Percentiles rank a stretch among this genome's conserved stretches.
These are phyloP conservation scores for Balearica regulorum DNA, from an alignment of 2,797 vertebrate genomes.

Conservation along the genomic window DNA sequence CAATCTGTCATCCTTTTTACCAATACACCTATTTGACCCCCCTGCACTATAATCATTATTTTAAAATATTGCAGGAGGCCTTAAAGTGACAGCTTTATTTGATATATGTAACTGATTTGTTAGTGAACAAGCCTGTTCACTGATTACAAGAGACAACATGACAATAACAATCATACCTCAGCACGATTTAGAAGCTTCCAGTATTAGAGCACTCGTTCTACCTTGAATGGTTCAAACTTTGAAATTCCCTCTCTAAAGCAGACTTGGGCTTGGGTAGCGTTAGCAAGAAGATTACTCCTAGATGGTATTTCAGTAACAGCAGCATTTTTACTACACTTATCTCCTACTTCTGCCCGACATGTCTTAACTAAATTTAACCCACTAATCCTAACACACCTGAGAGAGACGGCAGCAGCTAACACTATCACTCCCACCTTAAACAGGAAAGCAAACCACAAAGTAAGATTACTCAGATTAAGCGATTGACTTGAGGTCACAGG, in stretches of 20 bases:
- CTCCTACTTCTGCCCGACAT: constrained; percentile 3
- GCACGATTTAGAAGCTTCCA: background rate
- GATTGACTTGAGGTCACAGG: constrained; percentile 27
- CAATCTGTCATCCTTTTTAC: background rate
- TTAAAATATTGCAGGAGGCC: background rate
- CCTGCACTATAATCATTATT: background rate
- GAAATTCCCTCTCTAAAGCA: background rate
- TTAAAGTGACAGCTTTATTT: background rate
- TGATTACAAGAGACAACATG: background rate
- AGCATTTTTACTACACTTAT: constrained; percentile 6
- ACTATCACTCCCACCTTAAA: constrained; percentile 14
- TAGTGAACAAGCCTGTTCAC: background rate
- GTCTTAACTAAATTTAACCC: constrained; percentile 64
- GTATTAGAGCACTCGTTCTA: background rate
- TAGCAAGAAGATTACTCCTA: background rate
- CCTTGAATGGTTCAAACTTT: background rate
- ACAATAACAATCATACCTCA: background rate
- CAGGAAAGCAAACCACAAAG: constrained; percentile 18
- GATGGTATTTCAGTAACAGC: background rate
- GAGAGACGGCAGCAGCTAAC: background rate
- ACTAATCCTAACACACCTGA: constrained; percentile 62
- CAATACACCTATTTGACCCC: background rate
- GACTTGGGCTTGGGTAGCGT: background rate
- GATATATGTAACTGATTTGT: background rate
- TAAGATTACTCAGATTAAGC: constrained; percentile 53